These are phyloP conservation scores for Empis livida DNA, from an alignment of 2,888 invertebrate genomes.

Conservation along the genomic window DNA sequence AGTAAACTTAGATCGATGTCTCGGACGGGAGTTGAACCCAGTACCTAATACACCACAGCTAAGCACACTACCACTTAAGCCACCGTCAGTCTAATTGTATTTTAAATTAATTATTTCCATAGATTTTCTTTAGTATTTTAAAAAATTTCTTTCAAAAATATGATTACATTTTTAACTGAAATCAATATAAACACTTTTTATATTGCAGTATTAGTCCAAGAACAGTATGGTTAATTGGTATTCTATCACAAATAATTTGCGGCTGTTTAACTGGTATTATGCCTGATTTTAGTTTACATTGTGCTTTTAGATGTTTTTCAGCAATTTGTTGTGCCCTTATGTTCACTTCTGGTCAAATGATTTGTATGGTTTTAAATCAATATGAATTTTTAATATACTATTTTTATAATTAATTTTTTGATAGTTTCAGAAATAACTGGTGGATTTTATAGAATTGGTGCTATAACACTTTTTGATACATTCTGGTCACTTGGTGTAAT, in stretches of 20 bases:
- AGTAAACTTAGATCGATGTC: too few relatives aligned
- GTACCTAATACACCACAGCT: too few relatives aligned
- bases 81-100: too few relatives aligned
- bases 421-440: constrained; percentile 35
- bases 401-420: constrained; percentile 3
- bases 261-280: constrained; percentile 35
- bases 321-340: constrained; percentile 36
- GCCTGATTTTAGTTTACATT: constrained; percentile 31
- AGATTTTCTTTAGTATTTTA: too few relatives aligned
- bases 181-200: too few relatives aligned
- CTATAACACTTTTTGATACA: constrained; percentile 34
- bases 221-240: constrained; percentile 31
- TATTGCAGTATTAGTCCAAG: constrained; percentile 33
- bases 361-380: constrained; percentile 26
- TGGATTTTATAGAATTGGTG: constrained; percentile 30
- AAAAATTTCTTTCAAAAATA: too few relatives aligned
- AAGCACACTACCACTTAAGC: too few relatives aligned
- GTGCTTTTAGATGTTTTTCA: constrained; percentile 32
- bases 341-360: constrained; percentile 35
- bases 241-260: constrained; percentile 31
- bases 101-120: too few relatives aligned
- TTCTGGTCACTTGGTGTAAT: constrained; percentile 39
- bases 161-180: too few relatives aligned
- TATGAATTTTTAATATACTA: background rate
- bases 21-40: too few relatives aligned